Conservation (phyloP, 2,113 vertebrate genomes). For the Leucoraja erinaceus region DNA sequence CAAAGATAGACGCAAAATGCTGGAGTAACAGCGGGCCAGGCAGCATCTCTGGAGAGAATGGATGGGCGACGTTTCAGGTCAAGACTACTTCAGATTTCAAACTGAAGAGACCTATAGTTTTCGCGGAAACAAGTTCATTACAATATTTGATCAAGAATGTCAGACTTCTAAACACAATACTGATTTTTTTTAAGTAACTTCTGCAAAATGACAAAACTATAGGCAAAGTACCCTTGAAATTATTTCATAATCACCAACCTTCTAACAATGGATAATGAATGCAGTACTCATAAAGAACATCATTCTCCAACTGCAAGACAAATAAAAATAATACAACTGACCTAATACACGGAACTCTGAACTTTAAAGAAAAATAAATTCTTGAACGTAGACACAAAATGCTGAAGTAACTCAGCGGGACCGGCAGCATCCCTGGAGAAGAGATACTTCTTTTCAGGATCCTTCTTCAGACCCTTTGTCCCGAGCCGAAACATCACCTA, state of each 20-base stretch:
- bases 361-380: background rate
- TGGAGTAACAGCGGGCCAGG: too few relatives aligned
- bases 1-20: too few relatives aligned
- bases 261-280: fast-evolving
- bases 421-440: too few relatives aligned
- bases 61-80: too few relatives aligned
- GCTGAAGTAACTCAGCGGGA: too few relatives aligned
- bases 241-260: background rate
- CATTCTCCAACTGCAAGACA: background rate
- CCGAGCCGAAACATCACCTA: too few relatives aligned
- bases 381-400: background rate
- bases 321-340: background rate
- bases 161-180: background rate
- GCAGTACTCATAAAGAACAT: background rate
- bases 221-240: background rate
- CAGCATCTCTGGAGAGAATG: too few relatives aligned
- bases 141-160: background rate
- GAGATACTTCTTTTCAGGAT: too few relatives aligned
- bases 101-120: background rate
- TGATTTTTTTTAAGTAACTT: background rate
- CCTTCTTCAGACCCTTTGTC: too few relatives aligned
- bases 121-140: background rate
- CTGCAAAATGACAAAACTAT: background rate
- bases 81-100: too few relatives aligned
- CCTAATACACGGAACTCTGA: background rate